Base-by-base conservation (phyloP, 2,113 vertebrate species). In the Anseranas semipalmata region DNA sequence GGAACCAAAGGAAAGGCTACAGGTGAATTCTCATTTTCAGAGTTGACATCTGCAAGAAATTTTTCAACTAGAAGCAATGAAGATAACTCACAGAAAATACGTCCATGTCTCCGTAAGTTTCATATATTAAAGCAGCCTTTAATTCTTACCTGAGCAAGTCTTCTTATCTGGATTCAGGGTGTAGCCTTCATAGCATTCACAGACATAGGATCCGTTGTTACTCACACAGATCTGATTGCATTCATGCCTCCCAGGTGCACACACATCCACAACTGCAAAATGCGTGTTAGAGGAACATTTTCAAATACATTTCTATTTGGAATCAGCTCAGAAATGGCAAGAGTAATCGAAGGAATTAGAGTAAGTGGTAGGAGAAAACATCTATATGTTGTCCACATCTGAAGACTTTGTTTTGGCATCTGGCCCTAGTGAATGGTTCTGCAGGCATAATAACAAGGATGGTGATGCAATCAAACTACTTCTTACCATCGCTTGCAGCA, bases 181-280 rank as follows among this genome's bases (percentile, higher is more conserved):
- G 93, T 98, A 99, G 78, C 99, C 99, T 37, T 97, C 97, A 24
- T 97, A 98, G 97, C 99, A 99, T 73, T 98, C 98, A 95, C 99
- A 99, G 97, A 96, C 97, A 96, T 98, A 98, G 85, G 98, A 98
- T 39, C 96, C 92, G 0, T 97, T 97, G 74, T 93, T 48, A 62
- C 97, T 98, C 94, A 99, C 97, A 68, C 99, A 99, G 71, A 98
- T 94, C 91, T 99, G 99, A 45, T 99, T 97, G 85, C 99, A 99
- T 65, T 98, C 96, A 0, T 99, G 98, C 22, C 76, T 96, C 90
- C 98, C 99, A 55, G 96, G 92, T 80, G 98, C 96, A 92, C 99
- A 99, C 37, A 66, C 84, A 91, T 99, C 98, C 96, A 98, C 81
- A 98, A 98, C 99, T 99, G 94, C 93, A 84, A 90, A 55, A 80